phyloP scores from a whole-genome alignment of 2,888 invertebrate genomes.

The Endotricha flammealis region DNA sequence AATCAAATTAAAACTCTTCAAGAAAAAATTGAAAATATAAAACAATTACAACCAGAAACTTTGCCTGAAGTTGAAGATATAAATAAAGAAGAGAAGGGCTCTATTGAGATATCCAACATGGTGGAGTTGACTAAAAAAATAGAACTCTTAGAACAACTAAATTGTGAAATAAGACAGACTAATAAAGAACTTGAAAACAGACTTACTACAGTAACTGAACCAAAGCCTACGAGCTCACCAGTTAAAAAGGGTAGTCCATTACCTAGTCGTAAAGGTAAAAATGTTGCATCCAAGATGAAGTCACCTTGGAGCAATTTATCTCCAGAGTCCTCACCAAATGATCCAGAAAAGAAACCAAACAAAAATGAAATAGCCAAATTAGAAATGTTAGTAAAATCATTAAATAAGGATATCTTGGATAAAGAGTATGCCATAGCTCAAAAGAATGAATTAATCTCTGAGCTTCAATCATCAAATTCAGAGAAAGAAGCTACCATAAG shows the following conservation, averaged over 20 bases:
- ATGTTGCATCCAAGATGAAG: conserved; percentile 57
- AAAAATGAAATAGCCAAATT: conserved; percentile 54
- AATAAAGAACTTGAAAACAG: conserved; percentile 76
- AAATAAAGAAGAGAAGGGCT: conserved; percentile 79
- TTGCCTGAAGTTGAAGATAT: conserved; percentile 46
- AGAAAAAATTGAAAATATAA: conserved; percentile 42
- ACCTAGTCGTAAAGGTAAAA: conserved; percentile 60
- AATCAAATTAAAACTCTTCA: conserved; percentile 56
- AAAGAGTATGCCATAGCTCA: conserved; percentile 63
- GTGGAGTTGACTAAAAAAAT: conserved; percentile 67
- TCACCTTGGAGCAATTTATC: conserved; percentile 69
- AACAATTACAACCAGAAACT: conserved; percentile 24
- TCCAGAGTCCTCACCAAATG: conserved; percentile 53
- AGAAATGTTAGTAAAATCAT: conserved; percentile 59
- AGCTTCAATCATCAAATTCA: conserved; percentile 36
- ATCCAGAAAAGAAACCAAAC: conserved; percentile 54
- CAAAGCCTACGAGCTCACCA: conserved; percentile 44
- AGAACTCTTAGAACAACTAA: conserved; percentile 69
- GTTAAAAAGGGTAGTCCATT: conserved; percentile 61
- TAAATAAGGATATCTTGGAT: conserved; percentile 69
- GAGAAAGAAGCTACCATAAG: conserved; percentile 29
- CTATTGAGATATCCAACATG: conserved; percentile 65
- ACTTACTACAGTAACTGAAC: conserved; percentile 47
- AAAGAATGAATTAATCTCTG: conserved; percentile 63
- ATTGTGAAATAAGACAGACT: conserved; percentile 72